These are phyloP conservation scores for Rhagoletis zephyria DNA, from an alignment of 1,140 invertebrate genomes.

Conservation along the genomic window DNA sequence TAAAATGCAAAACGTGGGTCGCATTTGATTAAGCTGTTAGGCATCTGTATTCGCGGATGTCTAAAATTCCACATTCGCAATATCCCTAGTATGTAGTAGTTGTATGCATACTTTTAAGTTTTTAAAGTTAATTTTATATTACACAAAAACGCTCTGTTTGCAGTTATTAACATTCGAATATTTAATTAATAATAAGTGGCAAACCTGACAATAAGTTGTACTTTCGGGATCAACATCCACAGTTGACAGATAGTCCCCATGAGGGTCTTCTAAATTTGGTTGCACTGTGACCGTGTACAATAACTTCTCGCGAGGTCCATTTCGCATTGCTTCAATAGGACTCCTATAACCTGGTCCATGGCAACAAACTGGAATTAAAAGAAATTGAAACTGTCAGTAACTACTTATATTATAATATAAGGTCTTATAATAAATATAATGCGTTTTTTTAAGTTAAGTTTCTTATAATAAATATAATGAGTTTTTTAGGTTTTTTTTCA, in stretches of 20 bases:
- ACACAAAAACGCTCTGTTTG: background rate
- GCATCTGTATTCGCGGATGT: no score
- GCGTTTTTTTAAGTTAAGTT: no score
- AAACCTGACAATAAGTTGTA: conserved; percentile 87
- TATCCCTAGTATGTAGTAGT: no score
- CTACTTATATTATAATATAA: no score
- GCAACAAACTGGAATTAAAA: conserved; percentile 64
- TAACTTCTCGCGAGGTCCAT: conserved; percentile 86
- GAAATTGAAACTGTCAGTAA: background rate
- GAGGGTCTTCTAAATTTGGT: conserved; percentile 77
- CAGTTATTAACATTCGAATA: background rate
- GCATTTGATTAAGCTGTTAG: no score
- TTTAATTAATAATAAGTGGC: conserved; percentile 51
- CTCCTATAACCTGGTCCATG: conserved; percentile 83
- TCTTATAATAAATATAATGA: no score
- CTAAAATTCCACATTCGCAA: no score
- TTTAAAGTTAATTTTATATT: no score
- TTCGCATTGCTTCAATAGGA: conserved; percentile 86
- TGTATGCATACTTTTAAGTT: no score
- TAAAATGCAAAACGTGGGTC: no score
- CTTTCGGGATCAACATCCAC: conserved; percentile 93
- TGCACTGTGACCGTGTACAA: conserved; percentile 91
- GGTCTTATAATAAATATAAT: no score
- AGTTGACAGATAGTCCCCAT: conserved; percentile 91
- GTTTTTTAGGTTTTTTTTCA: no score